Evolutionary conservation across 2,113 vertebrate genomes (phyloP), one percentile per base, ranked within the genome.

Genomic region (Dicaeum eximium): DNA sequence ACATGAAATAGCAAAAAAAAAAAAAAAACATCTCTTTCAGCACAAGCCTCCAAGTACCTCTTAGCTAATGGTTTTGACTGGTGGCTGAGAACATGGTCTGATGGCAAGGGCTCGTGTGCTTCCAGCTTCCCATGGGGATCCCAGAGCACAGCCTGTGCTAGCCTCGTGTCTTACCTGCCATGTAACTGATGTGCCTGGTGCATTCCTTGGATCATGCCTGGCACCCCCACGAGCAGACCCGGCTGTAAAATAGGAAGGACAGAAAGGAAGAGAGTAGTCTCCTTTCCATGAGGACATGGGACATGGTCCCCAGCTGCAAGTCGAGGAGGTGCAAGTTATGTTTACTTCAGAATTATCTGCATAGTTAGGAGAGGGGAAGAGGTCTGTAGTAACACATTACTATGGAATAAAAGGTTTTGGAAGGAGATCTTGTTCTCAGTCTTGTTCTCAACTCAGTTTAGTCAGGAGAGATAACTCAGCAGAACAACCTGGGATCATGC

Each of bases 141-240:
- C 28, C n/a, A 58, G 44, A 42, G 53, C 37, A 71, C 44, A 66
- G 47, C 31, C 37, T 42, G 38, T 27, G 47, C 44, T 80, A 82
- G 25, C 23, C 62, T 44, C 2, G 0, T 16, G 27, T n/a, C 86
- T 97, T 98, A 99, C 99, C 98, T 99, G 87, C 99, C 99, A 57
- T 99, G 99, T 53, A 99, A 98, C 95, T 98, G 98, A 93, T 99
- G 99, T 30, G 99, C 99, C 96, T 99, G 98, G 44, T 99, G 96
- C 91, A 99, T 95, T 81, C 99, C 99, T 94, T 98, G 99, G 67
- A 99, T 97, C 98, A 98, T 99, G 84, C 99, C 99, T 10, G 99
- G 99, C 75, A 99, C 98, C 72, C 98, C 99, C 70, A 99, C 99
- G 1, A 99, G 96, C 94, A 99, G 97, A 71, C 99, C 99, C 12